Percentiles rank a stretch among this genome's conserved stretches.
Conservation (phyloP, 2,113 vertebrate species). For the Takifugu bimaculatus region DNA sequence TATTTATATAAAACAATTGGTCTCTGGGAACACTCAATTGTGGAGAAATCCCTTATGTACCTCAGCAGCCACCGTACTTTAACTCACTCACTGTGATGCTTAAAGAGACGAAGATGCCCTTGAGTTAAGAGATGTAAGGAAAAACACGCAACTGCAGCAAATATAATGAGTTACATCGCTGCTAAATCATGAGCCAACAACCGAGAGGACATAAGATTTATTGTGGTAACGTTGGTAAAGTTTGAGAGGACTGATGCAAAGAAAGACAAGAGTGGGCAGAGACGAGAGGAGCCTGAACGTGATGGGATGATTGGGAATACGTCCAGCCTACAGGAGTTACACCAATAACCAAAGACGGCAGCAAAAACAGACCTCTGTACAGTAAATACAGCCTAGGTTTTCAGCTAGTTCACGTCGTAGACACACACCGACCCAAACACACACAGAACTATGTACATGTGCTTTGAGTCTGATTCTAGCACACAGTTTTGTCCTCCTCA, state of each 20-base stretch:
- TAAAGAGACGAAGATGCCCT: no score
- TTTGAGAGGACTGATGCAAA: slow-evolving; percentile 57
- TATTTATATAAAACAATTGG: no score
- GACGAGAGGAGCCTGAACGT: slow-evolving; percentile 26
- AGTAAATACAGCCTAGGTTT: slow-evolving; percentile 48
- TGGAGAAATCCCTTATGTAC: no score
- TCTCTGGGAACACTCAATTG: no score
- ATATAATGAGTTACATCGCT: no score
- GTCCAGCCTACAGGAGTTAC: slow-evolving; percentile 48
- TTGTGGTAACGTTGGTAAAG: slow-evolving; percentile 62
- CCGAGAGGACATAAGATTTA: slow-evolving; percentile 55
- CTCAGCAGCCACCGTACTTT: no score
- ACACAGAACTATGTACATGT: slow-evolving; percentile 70
- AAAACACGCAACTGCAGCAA: no score
- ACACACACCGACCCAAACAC: slow-evolving; percentile 57
- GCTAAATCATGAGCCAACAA: no score
- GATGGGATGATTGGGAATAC: slow-evolving; percentile 29
- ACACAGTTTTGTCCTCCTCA: slow-evolving; percentile 28
- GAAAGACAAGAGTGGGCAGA: slow-evolving; percentile 43
- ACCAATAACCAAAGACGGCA: slow-evolving; percentile 42
- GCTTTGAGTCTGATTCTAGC: slow-evolving; percentile 47
- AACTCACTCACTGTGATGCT: no score
- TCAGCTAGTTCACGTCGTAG: slow-evolving; percentile 46
- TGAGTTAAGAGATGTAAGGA: no score
- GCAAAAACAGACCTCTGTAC: slow-evolving; percentile 51